These are phyloP conservation scores for Meloidogyne hapla DNA, from an alignment of 1,140 invertebrate genomes.

Conservation along the genomic window DNA sequence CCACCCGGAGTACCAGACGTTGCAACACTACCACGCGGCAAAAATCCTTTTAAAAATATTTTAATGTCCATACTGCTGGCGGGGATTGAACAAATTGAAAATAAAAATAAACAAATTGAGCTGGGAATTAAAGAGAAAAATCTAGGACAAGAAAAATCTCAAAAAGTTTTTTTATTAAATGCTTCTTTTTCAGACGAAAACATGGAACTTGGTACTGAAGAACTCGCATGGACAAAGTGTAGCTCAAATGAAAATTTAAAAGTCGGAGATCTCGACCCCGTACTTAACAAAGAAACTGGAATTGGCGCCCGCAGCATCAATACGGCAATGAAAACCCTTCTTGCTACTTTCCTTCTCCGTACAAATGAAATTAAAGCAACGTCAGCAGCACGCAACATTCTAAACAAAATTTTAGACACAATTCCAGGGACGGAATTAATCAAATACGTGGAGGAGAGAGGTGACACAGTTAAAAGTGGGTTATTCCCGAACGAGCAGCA, in stretches of 20 bases:
- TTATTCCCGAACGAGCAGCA: not conserved
- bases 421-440: not conserved
- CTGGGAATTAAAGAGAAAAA: not conserved
- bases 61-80: not conserved
- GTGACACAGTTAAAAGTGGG: constrained; percentile 6
- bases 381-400: not conserved
- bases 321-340: not conserved
- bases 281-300: not conserved
- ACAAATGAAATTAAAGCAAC: not conserved
- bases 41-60: constrained; percentile 9
- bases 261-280: not conserved
- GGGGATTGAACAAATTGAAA: not conserved
- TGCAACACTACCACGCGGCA: not conserved
- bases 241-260: not conserved
- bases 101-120: not conserved
- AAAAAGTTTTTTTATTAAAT: not conserved
- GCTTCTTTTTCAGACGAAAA: not conserved
- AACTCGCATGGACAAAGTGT: not conserved
- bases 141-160: not conserved
- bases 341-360: not conserved
- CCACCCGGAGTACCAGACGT: not conserved
- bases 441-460: not conserved
- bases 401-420: not conserved
- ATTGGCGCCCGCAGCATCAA: not conserved
- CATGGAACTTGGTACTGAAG: not conserved